Evolutionary conservation across 2,888 invertebrate genomes (phyloP).

Genomic region (Frankliniella fusca): DNA sequence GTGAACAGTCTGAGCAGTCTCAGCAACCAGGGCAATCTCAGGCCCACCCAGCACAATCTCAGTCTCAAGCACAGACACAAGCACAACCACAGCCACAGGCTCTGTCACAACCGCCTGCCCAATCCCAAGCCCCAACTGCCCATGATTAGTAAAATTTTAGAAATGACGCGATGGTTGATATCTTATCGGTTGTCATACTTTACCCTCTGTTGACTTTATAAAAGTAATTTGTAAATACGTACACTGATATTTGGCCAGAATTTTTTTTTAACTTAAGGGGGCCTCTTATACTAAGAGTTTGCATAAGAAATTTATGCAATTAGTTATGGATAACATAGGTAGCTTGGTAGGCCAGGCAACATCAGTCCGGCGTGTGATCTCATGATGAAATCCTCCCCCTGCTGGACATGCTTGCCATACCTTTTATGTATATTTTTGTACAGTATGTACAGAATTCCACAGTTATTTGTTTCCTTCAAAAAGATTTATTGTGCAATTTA

Average conservation of each 20-base stretch:
- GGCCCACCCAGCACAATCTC: slow-evolving; percentile 9
- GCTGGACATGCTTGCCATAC: slow-evolving; percentile 22
- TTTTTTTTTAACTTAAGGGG: not conserved
- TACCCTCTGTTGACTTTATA: slow-evolving; percentile 1
- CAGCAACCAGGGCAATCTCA: slow-evolving; percentile 10
- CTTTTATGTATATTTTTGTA: slow-evolving; percentile 22
- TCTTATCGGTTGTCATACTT: not conserved
- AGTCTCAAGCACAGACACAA: slow-evolving; percentile 11
- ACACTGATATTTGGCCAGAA: slow-evolving; percentile 8
- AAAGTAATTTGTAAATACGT: slow-evolving; percentile 25
- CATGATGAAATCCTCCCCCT: slow-evolving; percentile 26
- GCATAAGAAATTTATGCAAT: slow-evolving; percentile 3
- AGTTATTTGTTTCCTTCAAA: slow-evolving; percentile 25
- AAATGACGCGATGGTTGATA: not conserved
- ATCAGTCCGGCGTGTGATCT: slow-evolving; percentile 24
- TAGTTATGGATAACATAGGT: slow-evolving; percentile 8
- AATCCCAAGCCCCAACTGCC: not conserved
- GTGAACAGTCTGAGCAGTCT: slow-evolving; percentile 10
- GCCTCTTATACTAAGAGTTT: not conserved
- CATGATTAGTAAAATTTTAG: not conserved
- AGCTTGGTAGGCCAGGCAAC: slow-evolving; percentile 13
- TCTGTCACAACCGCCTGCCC: slow-evolving; percentile 1
- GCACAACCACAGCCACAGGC: slow-evolving; percentile 15
- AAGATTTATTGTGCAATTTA: slow-evolving; percentile 18
- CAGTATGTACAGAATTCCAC: slow-evolving; percentile 17